These are phyloP conservation scores for Dolichoris vasculosae DNA, from an alignment of 1,140 invertebrate genomes.

Conservation along the genomic window DNA sequence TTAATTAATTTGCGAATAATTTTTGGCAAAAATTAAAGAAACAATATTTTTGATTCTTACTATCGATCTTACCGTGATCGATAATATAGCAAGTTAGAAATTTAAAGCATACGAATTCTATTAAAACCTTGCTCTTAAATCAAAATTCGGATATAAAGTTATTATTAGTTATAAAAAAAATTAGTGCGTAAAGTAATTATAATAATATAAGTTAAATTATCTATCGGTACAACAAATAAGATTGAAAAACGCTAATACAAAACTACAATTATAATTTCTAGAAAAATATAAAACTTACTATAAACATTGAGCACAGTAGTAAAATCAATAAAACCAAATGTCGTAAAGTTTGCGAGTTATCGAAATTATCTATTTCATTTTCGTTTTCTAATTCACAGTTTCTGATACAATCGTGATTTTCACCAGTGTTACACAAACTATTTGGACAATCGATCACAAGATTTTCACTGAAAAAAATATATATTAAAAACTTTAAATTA, in stretches of 20 bases:
- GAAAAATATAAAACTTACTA: slow-evolving; percentile 77
- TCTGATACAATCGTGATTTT: slow-evolving; percentile 61
- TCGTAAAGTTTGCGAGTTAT: slow-evolving; percentile 83
- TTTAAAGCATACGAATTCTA: no score
- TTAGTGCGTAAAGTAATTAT: no score
- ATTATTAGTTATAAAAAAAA: no score
- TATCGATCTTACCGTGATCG: no score
- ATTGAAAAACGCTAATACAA: no score
- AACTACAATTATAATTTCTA: background rate
- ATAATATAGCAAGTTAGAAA: no score
- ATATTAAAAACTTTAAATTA: background rate
- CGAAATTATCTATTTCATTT: slow-evolving; percentile 67
- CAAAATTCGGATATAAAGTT: no score
- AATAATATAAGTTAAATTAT: no score
- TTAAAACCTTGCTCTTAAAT: no score
- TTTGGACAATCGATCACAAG: slow-evolving; percentile 63
- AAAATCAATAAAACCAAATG: slow-evolving; percentile 90
- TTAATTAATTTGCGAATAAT: background rate
- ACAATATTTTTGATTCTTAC: background rate
- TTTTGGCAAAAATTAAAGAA: background rate
- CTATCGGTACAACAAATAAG: no score
- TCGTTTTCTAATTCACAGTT: slow-evolving; percentile 57
- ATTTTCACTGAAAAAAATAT: slow-evolving; percentile 54
- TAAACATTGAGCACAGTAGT: slow-evolving; percentile 89
- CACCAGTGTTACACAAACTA: slow-evolving; percentile 58